Evolutionary conservation across 2,113 vertebrate genomes (phyloP), one percentile per base, ranked within the genome.

Genomic region (Lamprotornis superbus): DNA sequence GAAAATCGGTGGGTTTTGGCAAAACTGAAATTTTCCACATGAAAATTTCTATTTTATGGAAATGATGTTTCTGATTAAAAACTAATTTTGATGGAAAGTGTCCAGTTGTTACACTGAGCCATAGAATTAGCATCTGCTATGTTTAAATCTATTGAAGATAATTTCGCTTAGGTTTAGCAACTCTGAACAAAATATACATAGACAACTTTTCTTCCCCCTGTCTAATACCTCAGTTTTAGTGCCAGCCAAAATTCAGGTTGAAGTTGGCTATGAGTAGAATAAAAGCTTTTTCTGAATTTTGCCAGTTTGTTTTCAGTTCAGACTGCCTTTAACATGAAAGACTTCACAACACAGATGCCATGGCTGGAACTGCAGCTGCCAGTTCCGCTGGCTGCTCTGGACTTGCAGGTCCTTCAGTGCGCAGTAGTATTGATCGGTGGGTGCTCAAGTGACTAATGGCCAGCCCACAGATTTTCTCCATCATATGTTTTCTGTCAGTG

Each of bases 91-190:
- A 31, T 92, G 87, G 83, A 82, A 87, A 55, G 10, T 85, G 74
- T 91, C 89, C 89, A 95, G 0, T 79, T 92, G 39, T 91, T 95
- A 60, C 50, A 76, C 53, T 85, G 44, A 92, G 83, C 52, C 40
- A 70, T 92, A 92, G 64, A 96, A 92, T 95, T 81, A 78, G 56
- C 82, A 86, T 95, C 92, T 96, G 93, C 28, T 92, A 12, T 90
- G 71, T 92, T 96, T 86, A 94, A 92, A 64, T 90, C 57, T 94
- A 56, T 86, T 89, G 93, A 95, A 94, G 68, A 80, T 90, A 81
- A 90, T 93, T 90, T 95, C 88, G 88, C 92, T 96, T 89, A 33
- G 44, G 60, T 74, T 96, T 95, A 89, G 44, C 40, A 64, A 24
- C 59, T 86, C 50, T 68, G 64, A 96, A 64, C 44, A 81, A 89